A percentile compares a stretch with the other conserved stretches of the same genome.
Conservation (phyloP, 2,113 vertebrate species). For the Phrynosoma platyrhinos region DNA sequence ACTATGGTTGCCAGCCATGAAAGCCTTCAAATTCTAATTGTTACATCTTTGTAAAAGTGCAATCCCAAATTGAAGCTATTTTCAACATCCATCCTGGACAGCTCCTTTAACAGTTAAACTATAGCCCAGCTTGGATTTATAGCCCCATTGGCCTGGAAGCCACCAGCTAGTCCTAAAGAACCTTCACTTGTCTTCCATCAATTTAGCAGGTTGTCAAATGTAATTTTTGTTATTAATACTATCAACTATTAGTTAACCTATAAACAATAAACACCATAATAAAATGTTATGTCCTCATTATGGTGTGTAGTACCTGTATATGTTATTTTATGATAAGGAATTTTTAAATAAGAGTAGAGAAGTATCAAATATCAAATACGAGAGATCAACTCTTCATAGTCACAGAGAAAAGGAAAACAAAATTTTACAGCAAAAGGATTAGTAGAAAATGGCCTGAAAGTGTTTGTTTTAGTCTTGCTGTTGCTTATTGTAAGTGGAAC, state of each 20-base stretch:
- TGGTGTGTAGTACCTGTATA: background rate
- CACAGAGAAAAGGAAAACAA: background rate
- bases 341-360: background rate
- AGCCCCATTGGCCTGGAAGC: too few species aligned
- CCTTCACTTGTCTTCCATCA: background rate
- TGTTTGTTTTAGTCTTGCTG: background rate
- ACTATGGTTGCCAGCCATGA: too few species aligned
- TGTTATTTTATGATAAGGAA: background rate
- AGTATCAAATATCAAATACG: background rate
- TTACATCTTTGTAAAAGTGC: too few species aligned
- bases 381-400: background rate
- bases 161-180: background rate
- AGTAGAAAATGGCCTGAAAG: constrained; percentile 24
- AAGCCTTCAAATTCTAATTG: too few species aligned
- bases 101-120: too few species aligned
- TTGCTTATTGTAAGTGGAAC: constrained; percentile 59
- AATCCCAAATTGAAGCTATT: too few species aligned
- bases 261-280: background rate
- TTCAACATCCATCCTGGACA: too few species aligned
- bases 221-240: background rate
- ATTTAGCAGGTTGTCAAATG: background rate
- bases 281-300: background rate
- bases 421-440: background rate
- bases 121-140: too few species aligned
- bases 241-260: background rate